Percentiles rank a stretch among this genome's conserved stretches.
phyloP scores from a whole-genome alignment of 2,797 vertebrate species.

The Gila robusta region DNA sequence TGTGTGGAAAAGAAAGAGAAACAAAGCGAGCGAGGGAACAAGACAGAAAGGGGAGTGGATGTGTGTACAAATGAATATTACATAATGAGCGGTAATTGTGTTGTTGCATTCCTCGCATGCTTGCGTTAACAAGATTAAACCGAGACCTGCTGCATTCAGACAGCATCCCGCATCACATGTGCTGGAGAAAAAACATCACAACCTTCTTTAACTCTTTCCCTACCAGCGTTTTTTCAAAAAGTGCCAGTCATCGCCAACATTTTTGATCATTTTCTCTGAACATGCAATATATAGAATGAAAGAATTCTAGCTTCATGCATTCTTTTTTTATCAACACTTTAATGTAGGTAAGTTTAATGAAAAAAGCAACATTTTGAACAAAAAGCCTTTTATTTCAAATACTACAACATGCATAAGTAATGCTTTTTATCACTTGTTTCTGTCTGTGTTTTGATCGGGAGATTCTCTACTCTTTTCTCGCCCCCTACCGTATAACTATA shows the following conservation, averaged over 20 bases:
- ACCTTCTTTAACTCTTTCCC: background rate
- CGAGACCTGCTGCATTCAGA: conserved; percentile 73
- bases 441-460: background rate
- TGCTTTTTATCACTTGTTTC: background rate
- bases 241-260: background rate
- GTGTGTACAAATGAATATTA: conserved; percentile 77
- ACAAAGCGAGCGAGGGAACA: conserved; percentile 12
- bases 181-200: background rate
- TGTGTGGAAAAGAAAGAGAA: conserved; percentile 61
- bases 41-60: conserved; percentile 36
- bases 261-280: background rate
- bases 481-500: background rate
- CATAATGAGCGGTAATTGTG: conserved; percentile 83
- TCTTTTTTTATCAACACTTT: background rate
- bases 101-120: conserved; percentile 78
- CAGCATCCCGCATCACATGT: conserved; percentile 66
- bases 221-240: background rate
- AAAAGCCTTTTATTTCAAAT: background rate
- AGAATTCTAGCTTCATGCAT: background rate
- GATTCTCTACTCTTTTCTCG: background rate
- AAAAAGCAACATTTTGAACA: background rate
- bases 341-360: background rate
- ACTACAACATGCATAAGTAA: background rate
- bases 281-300: background rate
- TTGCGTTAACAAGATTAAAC: conserved; percentile 78